Evolutionary conservation across 1,140 invertebrate genomes (phyloP).

Genomic region (Idris sp.): DNA sequence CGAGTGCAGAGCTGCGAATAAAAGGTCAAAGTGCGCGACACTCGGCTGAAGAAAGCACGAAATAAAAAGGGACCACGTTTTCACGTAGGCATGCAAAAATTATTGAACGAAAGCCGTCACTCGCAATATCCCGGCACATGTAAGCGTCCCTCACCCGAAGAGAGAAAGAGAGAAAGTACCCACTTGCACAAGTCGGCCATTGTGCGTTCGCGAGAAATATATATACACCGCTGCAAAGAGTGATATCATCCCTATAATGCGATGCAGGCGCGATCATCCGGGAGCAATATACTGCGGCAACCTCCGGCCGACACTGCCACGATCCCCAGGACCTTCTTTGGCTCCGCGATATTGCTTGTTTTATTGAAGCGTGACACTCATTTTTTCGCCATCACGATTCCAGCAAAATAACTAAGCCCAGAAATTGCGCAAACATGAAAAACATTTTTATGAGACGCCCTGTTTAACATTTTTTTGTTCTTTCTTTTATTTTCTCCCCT

Average conservation of each 20-base stretch:
- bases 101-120: conserved; percentile 65
- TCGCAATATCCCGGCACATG: conserved; percentile 51
- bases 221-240: conserved; percentile 66
- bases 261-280: conserved; percentile 67
- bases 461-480: conserved; percentile 51
- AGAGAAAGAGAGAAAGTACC: too few species aligned
- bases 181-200: conserved; percentile 37
- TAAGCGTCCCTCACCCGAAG: too few species aligned
- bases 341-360: conserved; percentile 69
- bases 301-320: too few species aligned
- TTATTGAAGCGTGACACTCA: conserved; percentile 67
- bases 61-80: conserved; percentile 55
- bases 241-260: conserved; percentile 73
- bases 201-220: conserved; percentile 53
- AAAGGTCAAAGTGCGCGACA: conserved; percentile 42
- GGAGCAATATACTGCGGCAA: conserved; percentile 64
- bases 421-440: conserved; percentile 54
- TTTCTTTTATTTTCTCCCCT: too few species aligned
- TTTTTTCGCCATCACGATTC: conserved; percentile 58
- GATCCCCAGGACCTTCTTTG: too few species aligned
- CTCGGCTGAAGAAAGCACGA: conserved; percentile 41
- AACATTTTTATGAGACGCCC: conserved; percentile 47
- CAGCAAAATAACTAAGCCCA: conserved; percentile 55
- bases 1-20: conserved; percentile 30
- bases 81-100: conserved; percentile 69